Percentiles rank a stretch among this genome's conserved stretches.
Conservation (phyloP, 2,797 vertebrate genomes). For the Loris lydekkerianus region DNA sequence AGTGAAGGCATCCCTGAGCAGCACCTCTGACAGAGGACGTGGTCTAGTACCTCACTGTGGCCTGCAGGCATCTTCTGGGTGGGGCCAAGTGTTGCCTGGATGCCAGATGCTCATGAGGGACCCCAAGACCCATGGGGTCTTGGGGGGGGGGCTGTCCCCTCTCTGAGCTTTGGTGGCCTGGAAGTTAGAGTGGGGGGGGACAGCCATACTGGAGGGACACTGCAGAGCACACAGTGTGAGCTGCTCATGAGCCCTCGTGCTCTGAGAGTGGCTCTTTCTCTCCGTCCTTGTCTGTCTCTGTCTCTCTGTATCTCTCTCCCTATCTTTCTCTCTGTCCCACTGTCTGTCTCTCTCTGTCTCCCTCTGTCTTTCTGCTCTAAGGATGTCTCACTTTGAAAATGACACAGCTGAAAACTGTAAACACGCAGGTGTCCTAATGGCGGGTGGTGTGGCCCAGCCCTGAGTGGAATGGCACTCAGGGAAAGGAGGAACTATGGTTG, state of each 20-base stretch:
- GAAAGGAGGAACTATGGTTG: no score
- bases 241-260: no score
- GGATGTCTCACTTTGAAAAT: not conserved
- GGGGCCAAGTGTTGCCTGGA: not conserved
- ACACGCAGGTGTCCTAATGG: accelerated
- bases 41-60: accelerated
- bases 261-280: no score
- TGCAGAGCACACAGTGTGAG: not conserved
- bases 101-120: accelerated
- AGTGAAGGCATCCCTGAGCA: not conserved
- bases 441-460: not conserved
- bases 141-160: not conserved
- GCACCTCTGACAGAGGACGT: no score
- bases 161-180: not conserved
- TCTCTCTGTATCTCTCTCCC: not conserved
- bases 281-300: no score
- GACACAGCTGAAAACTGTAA: not conserved
- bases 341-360: not conserved
- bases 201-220: no score
- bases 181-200: accelerated
- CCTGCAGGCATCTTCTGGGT: not conserved
- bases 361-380: not conserved
- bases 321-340: no score
- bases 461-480: not conserved
- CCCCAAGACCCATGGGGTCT: not conserved